Evolutionary conservation across 2,888 invertebrate species (phyloP).

Genomic region (Siphlonurus alternatus): DNA sequence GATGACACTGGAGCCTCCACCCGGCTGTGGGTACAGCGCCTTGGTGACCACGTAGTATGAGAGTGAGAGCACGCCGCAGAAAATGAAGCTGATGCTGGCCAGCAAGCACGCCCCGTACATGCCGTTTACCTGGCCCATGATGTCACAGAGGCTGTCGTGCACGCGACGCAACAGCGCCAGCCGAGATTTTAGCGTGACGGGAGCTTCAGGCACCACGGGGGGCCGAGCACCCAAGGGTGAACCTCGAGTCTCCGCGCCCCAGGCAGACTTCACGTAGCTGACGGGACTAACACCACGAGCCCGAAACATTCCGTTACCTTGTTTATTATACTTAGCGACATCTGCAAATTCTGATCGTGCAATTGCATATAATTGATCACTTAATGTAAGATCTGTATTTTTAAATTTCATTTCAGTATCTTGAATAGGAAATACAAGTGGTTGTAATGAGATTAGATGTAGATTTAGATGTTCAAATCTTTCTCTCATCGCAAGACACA

Average conservation of each 20-base stretch:
- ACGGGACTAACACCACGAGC: background rate
- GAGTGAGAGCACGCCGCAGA: background rate
- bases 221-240: background rate
- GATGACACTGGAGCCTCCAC: background rate
- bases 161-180: background rate
- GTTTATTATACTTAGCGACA: background rate
- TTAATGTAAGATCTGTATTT: background rate
- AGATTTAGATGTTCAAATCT: background rate
- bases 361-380: background rate
- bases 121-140: background rate
- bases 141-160: background rate
- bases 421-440: background rate
- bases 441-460: background rate
- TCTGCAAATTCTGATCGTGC: background rate
- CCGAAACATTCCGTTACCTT: background rate
- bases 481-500: background rate
- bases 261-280: background rate
- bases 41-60: conserved; percentile 1
- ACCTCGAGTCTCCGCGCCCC: background rate
- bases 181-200: background rate
- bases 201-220: background rate
- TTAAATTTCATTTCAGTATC: background rate
- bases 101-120: background rate
- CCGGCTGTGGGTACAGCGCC: background rate
- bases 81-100: background rate